phyloP scores from a whole-genome alignment of 2,113 vertebrate species.

The Emberiza fucata region DNA sequence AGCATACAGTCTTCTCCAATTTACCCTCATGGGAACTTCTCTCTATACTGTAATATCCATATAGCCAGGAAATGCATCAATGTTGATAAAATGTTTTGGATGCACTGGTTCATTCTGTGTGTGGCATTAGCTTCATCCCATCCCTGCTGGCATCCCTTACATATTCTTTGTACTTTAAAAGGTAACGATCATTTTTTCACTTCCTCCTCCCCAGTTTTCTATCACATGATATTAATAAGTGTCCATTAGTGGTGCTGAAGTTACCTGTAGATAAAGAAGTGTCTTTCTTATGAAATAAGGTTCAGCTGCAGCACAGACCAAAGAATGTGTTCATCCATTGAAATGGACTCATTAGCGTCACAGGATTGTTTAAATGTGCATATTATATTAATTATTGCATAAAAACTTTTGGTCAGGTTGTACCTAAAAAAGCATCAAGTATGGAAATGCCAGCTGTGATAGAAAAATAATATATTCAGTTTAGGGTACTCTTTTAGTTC shows the following conservation, averaged over 20 bases:
- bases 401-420: neutral
- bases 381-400: neutral
- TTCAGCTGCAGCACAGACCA: neutral
- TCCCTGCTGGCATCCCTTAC: neutral
- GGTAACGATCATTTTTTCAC: neutral
- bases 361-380: neutral
- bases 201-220: neutral
- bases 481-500: neutral
- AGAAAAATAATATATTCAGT: neutral
- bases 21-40: neutral
- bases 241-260: neutral
- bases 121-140: neutral
- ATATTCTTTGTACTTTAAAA: neutral
- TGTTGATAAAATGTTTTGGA: neutral
- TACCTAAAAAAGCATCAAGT: neutral
- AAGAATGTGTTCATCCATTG: neutral
- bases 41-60: neutral
- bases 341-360: neutral
- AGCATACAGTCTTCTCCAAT: neutral
- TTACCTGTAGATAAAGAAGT: neutral
- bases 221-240: neutral
- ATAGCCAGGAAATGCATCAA: neutral
- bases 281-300: neutral
- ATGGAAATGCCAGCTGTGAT: neutral
- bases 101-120: neutral